These are phyloP conservation scores for Anolis carolinensis DNA, from an alignment of 2,113 vertebrate species.

Conservation along the genomic window DNA sequence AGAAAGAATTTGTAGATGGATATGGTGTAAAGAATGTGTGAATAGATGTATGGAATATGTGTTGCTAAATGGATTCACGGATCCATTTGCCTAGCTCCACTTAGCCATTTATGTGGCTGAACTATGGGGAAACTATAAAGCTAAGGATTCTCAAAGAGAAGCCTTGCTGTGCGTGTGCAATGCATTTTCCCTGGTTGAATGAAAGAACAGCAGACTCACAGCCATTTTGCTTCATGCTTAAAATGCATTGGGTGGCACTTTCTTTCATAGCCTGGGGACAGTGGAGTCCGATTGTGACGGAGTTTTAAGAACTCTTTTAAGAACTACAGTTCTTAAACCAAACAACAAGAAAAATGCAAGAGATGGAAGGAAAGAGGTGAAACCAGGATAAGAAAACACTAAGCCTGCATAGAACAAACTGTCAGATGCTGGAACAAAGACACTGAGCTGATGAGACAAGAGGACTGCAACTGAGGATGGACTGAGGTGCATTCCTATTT, in stretches of 20 bases:
- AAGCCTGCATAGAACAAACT: background rate
- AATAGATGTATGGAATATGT: no score
- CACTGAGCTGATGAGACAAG: conserved; percentile 8
- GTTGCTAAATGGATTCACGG: background rate
- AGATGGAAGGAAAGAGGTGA: background rate
- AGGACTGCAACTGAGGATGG: background rate
- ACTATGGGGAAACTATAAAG: background rate
- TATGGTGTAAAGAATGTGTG: no score
- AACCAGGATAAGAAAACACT: background rate
- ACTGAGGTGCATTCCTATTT: conserved; percentile 3
- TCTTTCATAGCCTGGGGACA: background rate
- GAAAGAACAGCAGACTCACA: background rate
- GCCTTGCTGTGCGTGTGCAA: background rate
- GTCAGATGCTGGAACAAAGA: conserved; percentile 14
- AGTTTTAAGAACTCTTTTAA: background rate
- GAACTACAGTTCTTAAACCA: background rate
- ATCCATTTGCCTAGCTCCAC: background rate
- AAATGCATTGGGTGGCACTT: background rate
- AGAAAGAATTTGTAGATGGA: no score
- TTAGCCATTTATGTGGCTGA: background rate
- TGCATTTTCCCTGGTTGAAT: background rate
- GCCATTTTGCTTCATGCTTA: background rate
- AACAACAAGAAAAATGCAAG: background rate
- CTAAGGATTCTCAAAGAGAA: background rate
- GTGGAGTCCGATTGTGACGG: background rate